These are phyloP conservation scores for Dreissena polymorpha DNA, from an alignment of 1,140 invertebrate genomes.

Conservation along the genomic window DNA sequence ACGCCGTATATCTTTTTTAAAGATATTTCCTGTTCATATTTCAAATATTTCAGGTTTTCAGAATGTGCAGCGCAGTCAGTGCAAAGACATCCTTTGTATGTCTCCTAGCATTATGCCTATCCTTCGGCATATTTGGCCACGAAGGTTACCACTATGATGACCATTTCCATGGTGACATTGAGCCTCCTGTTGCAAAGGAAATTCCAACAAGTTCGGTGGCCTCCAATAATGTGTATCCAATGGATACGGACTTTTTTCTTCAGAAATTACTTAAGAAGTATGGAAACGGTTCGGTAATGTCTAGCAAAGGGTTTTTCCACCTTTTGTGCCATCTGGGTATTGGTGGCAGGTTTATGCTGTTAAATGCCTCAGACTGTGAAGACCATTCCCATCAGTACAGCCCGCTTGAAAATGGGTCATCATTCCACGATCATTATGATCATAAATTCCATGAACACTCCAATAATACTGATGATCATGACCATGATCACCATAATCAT, in stretches of 20 bases:
- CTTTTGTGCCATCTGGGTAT: slow-evolving; percentile 28
- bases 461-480: slow-evolving; percentile 24
- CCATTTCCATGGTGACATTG: no score
- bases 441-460: background rate
- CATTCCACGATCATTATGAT: background rate
- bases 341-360: slow-evolving; percentile 8
- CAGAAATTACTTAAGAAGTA: slow-evolving; percentile 33
- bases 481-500: slow-evolving; percentile 24
- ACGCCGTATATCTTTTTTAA: no score
- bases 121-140: no score
- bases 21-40: no score
- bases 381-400: slow-evolving; percentile 11
- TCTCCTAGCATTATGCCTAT: no score
- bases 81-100: no score
- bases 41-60: no score
- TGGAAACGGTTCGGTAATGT: slow-evolving; percentile 30
- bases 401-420: background rate
- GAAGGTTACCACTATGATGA: no score
- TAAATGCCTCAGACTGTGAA: slow-evolving; percentile 1
- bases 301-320: slow-evolving; percentile 38
- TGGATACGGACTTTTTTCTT: slow-evolving; percentile 37
- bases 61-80: no score
- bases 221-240: background rate
- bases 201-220: background rate
- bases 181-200: no score